Conservation (phyloP, 2,888 invertebrate species). For the Ypsolopha sequella region DNA sequence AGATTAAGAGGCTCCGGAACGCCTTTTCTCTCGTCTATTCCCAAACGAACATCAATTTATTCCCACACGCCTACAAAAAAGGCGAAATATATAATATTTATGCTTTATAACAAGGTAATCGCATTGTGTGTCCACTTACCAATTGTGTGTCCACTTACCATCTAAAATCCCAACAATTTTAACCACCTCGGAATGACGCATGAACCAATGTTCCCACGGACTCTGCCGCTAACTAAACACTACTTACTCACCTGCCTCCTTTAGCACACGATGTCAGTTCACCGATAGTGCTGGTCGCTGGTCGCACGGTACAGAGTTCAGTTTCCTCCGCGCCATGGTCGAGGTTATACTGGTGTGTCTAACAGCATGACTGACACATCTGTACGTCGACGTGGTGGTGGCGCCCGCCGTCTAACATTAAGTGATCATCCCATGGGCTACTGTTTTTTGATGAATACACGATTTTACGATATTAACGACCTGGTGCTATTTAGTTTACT, state of each 20-base stretch:
- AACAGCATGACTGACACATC: conserved; percentile 1
- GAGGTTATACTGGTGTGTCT: background rate
- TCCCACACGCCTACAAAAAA: background rate
- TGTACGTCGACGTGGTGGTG: background rate
- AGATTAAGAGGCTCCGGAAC: too few species aligned
- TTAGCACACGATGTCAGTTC: background rate
- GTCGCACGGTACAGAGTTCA: background rate
- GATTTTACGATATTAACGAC: too few species aligned
- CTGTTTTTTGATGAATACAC: too few species aligned
- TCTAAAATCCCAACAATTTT: conserved; percentile 1
- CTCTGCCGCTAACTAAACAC: background rate
- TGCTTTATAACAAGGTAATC: background rate
- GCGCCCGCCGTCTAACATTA: background rate
- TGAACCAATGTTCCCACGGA: background rate
- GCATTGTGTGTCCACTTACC: conserved; percentile 1
- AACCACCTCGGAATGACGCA: background rate
- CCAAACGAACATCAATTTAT: background rate
- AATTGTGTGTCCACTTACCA: conserved; percentile 1
- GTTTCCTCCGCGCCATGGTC: too few species aligned
- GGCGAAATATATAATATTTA: conserved; percentile 2
- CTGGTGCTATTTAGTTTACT: too few species aligned
- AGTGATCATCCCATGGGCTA: too few species aligned
- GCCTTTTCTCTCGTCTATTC: background rate
- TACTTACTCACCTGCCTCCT: background rate
- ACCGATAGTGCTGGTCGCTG: background rate